Evolutionary conservation across 2,888 invertebrate genomes (phyloP), one percentile per base, ranked within the genome.

Genomic region (Hylaea fasciaria): DNA sequence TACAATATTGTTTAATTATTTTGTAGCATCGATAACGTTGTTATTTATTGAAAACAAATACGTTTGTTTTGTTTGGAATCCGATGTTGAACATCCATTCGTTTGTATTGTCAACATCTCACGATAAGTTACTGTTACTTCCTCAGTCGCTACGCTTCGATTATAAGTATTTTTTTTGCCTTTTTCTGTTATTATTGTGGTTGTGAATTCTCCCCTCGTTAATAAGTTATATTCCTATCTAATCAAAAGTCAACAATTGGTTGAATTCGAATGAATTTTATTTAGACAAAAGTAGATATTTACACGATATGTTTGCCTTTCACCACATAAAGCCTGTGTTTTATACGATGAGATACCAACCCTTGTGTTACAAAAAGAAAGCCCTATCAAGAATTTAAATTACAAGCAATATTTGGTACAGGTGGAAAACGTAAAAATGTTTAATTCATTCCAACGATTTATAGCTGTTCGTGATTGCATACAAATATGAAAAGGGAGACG

Each of bases 401-500:
- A 59, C 54, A 59, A 63, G 54, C 61, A 58, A 57, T 57, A 46
- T 57, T 57, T 65, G 57, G 49, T 66, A 62, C 39, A 63, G 61
- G 63, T 66, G 66, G 61, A 65, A 66, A 64, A 62, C 40, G 54
- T 57, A 52, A 66, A 62, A 69, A 69, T 65, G 67, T 69, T 68
- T 65, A 67, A 68, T 71, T 67, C 72, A 73, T 69, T 68, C 68
- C 65, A 58, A 62, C 67, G 66, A 82, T 81, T 80, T 81, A 84
- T 83, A 73, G 73, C 77, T 69, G 75, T 73, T 70, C 72, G 70
- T 74, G 76, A 72, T 76, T 79, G 78, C 78, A 81, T 82, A 80
- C 78, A 76, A 80, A 78, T 80, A 81, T 80, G 70, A 79, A 80
- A 80, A 71, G 71, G 73, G 74, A 76, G 72, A 72, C 68, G 74